Evolutionary conservation across 2,113 vertebrate genomes (phyloP).

Genomic region (Isichthys henryi): DNA sequence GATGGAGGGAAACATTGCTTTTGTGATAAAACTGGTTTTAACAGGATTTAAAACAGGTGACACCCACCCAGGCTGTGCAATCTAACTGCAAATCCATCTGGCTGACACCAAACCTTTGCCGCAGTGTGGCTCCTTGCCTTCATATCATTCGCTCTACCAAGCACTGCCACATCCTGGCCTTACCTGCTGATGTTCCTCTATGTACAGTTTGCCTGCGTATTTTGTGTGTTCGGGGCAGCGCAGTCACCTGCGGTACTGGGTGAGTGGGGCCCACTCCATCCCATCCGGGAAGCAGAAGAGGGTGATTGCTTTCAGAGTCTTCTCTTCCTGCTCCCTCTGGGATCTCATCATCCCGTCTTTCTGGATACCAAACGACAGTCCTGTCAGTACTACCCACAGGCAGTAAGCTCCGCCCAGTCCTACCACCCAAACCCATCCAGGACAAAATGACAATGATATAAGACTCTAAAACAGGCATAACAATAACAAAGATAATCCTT

Average conservation of each 20-base stretch:
- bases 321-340: constrained; percentile 73
- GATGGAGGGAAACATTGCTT: background rate
- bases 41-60: background rate
- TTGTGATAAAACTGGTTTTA: background rate
- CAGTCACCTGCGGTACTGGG: constrained; percentile 65
- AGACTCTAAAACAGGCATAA: background rate
- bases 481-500: background rate
- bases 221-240: background rate
- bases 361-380: constrained; percentile 38
- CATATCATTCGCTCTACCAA: background rate
- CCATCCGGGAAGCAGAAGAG: constrained; percentile 80
- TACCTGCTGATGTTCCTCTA: background rate
- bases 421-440: background rate
- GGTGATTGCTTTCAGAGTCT: constrained; percentile 63
- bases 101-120: background rate
- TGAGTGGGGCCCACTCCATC: constrained; percentile 60
- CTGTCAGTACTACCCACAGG: background rate
- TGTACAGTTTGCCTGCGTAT: background rate
- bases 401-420: background rate
- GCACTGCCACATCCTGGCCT: background rate
- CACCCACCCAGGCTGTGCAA: background rate
- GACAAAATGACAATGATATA: too few relatives aligned
- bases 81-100: background rate
- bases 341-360: constrained; percentile 62
- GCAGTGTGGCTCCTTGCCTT: background rate